These are phyloP conservation scores for Tetramorium parvispinum DNA, from an alignment of 1,140 invertebrate species.

Conservation along the genomic window DNA sequence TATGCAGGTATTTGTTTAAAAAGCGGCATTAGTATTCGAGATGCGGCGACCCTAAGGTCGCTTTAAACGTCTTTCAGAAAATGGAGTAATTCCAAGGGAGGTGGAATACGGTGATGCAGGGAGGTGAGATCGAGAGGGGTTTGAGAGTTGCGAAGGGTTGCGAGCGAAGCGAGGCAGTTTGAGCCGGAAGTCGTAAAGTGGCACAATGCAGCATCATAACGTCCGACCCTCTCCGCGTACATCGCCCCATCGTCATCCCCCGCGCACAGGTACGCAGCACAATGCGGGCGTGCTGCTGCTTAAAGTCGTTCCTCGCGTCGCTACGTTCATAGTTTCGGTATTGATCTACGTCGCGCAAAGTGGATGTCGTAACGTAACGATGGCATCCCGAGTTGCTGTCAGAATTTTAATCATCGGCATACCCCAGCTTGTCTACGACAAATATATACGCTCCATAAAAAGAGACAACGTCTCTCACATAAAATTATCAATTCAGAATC, in stretches of 20 bases:
- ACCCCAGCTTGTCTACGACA: neutral
- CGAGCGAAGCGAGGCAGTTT: constrained; percentile 47
- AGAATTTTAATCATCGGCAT: constrained; percentile 27
- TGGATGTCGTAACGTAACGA: constrained; percentile 33
- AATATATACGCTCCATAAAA: neutral
- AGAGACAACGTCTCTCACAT: neutral
- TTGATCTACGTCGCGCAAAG: constrained; percentile 55
- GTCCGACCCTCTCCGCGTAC: constrained; percentile 37
- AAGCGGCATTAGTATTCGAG: constrained; percentile 33
- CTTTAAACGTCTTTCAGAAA: constrained; percentile 56
- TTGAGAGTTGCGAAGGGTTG: constrained; percentile 39
- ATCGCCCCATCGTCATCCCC: constrained; percentile 31
- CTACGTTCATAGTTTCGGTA: constrained; percentile 53
- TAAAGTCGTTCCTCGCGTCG: constrained; percentile 43
- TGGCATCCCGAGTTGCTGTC: neutral
- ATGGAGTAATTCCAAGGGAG: constrained; percentile 57
- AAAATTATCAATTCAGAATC: neutral
- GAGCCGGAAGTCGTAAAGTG: constrained; percentile 72
- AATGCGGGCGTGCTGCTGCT: constrained; percentile 48
- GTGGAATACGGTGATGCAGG: constrained; percentile 1
- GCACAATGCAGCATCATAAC: constrained; percentile 72
- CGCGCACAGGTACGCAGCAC: constrained; percentile 10
- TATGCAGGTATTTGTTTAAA: neutral
- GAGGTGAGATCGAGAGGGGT: neutral
- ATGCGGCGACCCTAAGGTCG: constrained; percentile 12